Base-by-base conservation (phyloP, 2,888 invertebrate genomes). In the Ferdinandea cuprea region DNA sequence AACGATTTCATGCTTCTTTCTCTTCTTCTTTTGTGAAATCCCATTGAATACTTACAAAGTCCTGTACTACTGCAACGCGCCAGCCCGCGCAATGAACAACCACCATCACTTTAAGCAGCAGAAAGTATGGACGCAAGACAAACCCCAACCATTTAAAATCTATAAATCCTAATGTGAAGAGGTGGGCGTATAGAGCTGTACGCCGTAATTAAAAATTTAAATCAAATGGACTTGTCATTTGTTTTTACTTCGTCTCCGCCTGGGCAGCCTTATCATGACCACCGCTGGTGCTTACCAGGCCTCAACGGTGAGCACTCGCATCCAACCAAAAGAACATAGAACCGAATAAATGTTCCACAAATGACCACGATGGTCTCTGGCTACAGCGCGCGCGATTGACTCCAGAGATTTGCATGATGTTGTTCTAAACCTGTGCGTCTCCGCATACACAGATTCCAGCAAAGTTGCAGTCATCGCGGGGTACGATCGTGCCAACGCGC, bases 201-300 rank as follows among this genome's bases (percentile, higher is more conserved):
- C 85, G 80, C 85, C 85, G 86, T 86, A 86, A 86, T 86, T 86
- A 86, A 86, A 86, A 86, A 86, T 86, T 86, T 86, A 86, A 86
- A 86, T 86, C 86, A 86, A 86, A 86, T 86, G 86, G 86, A 86
- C 86, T 86, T 86, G 86, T 86, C 86, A 86, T 86, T 86, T 86
- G 86, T 86, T 86, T 80, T 85, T 85, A 79, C 85, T 72, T 72
- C 80, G 76, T 76, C 71, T 66, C 71, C 25, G 35, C 40, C 59
- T 46, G 69, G 63, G 56, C 69, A 74, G 69, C 65, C 84, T 84
- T 79, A 84, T 84, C 79, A 79, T 74, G 79, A 73, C 79, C 83
- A 83, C 81, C 81, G 66, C 81, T 81, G 81, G 77, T 77, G 83
- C 83, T 48, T 61, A 59, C 42, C 81, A 66, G 48, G 48, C 21